A percentile compares a stretch with the other conserved stretches of the same genome.
These are phyloP conservation scores for Enteromius treurensis DNA, from an alignment of 2,797 vertebrate species.

Conservation along the genomic window DNA sequence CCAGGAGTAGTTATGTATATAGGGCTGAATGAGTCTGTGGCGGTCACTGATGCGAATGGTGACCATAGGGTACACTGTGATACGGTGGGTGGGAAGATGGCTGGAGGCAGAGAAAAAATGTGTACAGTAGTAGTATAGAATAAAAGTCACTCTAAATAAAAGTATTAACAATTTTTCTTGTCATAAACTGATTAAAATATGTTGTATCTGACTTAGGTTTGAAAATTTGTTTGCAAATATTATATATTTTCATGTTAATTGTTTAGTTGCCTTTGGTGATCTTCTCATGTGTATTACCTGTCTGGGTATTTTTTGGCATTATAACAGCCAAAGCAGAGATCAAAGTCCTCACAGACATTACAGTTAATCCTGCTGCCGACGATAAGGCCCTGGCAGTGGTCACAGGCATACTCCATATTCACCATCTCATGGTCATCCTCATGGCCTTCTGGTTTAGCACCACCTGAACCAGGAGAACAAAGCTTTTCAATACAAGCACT, in stretches of 20 bases:
- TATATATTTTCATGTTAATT: background rate
- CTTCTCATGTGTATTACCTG: slow-evolving; percentile 76
- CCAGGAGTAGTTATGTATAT: slow-evolving; percentile 98
- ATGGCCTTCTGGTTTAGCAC: slow-evolving; percentile 95
- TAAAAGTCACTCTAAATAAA: no score
- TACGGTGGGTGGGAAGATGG: slow-evolving; percentile 93
- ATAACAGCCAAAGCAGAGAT: slow-evolving; percentile 97
- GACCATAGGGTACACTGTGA: slow-evolving; percentile 94
- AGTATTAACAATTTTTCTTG: no score
- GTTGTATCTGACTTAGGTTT: background rate
- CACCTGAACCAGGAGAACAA: slow-evolving; percentile 76
- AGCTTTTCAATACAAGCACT: background rate
- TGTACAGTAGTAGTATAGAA: background rate
- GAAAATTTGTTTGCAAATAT: background rate
- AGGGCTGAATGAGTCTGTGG: slow-evolving; percentile 94
- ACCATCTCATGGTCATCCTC: slow-evolving; percentile 98
- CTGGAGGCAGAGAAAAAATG: slow-evolving; percentile 68
- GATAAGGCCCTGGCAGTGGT: slow-evolving; percentile 95
- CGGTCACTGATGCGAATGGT: slow-evolving; percentile 94
- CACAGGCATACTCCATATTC: slow-evolving; percentile 96
- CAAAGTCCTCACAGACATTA: slow-evolving; percentile 95
- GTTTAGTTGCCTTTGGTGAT: background rate
- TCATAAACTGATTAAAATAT: no score
- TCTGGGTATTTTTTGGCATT: slow-evolving; percentile 94
- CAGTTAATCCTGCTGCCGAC: slow-evolving; percentile 97